Conservation (phyloP, 2,888 invertebrate species). For the Byasa hedistus region DNA sequence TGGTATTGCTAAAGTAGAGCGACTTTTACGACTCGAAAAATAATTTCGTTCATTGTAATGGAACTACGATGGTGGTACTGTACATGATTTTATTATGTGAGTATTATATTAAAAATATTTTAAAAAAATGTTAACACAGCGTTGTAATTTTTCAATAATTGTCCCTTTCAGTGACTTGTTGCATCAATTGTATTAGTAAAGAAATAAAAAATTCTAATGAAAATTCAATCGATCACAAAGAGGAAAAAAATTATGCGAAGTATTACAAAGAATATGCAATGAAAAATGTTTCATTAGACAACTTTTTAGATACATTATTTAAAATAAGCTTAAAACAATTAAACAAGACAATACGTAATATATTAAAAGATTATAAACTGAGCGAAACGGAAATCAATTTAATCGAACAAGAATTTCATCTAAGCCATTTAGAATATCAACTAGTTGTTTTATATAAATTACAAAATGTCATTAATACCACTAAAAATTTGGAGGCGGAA, state of each 20-base stretch:
- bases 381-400: constrained; percentile 33
- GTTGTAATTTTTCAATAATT: not conserved
- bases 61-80: constrained; percentile 28
- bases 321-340: constrained; percentile 41
- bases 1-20: constrained; percentile 6
- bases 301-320: constrained; percentile 35
- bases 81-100: constrained; percentile 27
- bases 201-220: not conserved
- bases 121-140: not conserved
- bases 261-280: not conserved
- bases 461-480: constrained; percentile 36
- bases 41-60: constrained; percentile 27
- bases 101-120: constrained; percentile 19
- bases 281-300: constrained; percentile 27
- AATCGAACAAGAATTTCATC: constrained; percentile 41
- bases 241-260: not conserved
- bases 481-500: constrained; percentile 38
- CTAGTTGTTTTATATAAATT: constrained; percentile 41
- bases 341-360: constrained; percentile 37
- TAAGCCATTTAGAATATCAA: constrained; percentile 39
- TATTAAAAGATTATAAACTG: constrained; percentile 44
- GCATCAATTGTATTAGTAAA: not conserved
- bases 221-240: not conserved
- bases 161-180: not conserved
- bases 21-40: constrained; percentile 26